Evolutionary conservation across 2,888 invertebrate species (phyloP).

Genomic region (Diadegma fenestrale): DNA sequence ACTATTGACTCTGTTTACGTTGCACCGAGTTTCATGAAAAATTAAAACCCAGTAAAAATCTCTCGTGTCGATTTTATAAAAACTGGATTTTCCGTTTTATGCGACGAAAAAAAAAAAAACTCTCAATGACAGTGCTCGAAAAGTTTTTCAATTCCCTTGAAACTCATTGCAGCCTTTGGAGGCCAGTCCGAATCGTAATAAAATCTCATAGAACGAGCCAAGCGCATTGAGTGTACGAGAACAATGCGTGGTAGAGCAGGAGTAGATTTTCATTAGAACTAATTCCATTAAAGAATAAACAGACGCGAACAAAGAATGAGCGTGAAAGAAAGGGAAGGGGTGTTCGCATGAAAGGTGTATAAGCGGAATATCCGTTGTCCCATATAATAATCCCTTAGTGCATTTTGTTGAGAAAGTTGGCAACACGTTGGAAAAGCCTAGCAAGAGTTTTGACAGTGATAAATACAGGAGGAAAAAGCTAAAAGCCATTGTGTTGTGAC

Average conservation of each 20-base stretch:
- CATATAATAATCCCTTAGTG: conserved; percentile 22
- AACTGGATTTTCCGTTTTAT: neutral
- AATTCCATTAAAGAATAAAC: conserved; percentile 15
- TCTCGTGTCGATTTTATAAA: neutral
- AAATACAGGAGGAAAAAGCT: conserved; percentile 37
- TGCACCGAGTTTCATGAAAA: neutral
- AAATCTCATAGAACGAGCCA: neutral
- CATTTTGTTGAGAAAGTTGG: conserved; percentile 31
- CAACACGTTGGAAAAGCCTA: neutral
- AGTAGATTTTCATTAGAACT: conserved; percentile 16
- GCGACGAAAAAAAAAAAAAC: neutral
- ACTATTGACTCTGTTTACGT: conserved; percentile 14
- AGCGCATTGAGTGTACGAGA: neutral
- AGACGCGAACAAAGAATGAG: conserved; percentile 10
- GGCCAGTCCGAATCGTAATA: neutral
- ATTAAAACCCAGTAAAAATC: neutral
- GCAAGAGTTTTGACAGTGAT: conserved; percentile 40
- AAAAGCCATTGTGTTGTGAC: conserved; percentile 30
- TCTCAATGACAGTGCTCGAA: neutral
- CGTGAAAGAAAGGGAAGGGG: neutral
- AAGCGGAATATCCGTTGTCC: conserved; percentile 39
- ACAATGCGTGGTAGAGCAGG: neutral
- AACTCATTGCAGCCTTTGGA: neutral
- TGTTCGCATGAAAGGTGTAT: neutral
- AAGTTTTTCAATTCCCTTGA: neutral